These are phyloP conservation scores for Poeciliopsis infans DNA, from an alignment of 2,797 vertebrate species.

Conservation along the genomic window DNA sequence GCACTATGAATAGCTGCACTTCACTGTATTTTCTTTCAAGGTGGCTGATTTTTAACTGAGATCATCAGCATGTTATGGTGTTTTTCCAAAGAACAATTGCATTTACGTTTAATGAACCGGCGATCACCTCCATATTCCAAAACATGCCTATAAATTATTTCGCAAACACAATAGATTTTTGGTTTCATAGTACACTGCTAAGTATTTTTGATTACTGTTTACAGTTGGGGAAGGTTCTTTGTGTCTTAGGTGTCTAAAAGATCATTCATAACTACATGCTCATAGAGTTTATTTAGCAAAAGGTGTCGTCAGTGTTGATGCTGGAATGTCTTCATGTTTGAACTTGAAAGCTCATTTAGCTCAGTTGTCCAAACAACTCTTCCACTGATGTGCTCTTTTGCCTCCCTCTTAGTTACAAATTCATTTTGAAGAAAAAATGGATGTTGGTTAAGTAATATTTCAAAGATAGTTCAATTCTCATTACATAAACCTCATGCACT, in stretches of 20 bases:
- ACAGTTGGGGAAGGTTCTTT: constrained; percentile 1
- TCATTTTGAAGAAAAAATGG: constrained; percentile 32
- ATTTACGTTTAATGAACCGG: background rate
- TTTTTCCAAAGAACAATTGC: background rate
- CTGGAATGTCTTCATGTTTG: constrained; percentile 42
- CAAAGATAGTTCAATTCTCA: constrained; percentile 35
- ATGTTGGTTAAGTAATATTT: constrained; percentile 51
- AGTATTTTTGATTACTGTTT: background rate
- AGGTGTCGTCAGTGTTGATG: constrained; percentile 29
- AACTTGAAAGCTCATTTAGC: constrained; percentile 43
- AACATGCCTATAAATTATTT: no score
- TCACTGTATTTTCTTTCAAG: background rate
- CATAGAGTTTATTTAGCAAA: constrained; percentile 13
- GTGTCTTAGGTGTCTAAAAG: constrained; percentile 12
- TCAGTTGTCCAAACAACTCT: constrained; percentile 39
- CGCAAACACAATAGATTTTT: constrained; percentile 4
- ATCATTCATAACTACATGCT: constrained; percentile 18
- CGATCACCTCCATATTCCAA: background rate
- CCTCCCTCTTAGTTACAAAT: constrained; percentile 27
- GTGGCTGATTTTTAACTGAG: background rate
- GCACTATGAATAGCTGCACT: background rate
- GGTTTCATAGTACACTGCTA: constrained; percentile 3
- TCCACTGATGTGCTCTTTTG: constrained; percentile 39
- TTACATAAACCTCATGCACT: constrained; percentile 25
- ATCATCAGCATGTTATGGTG: background rate